A percentile compares a stretch with the other conserved stretches of the same genome.
phyloP scores from a whole-genome alignment of 2,888 invertebrate genomes.

The Melinaea menophilus region DNA sequence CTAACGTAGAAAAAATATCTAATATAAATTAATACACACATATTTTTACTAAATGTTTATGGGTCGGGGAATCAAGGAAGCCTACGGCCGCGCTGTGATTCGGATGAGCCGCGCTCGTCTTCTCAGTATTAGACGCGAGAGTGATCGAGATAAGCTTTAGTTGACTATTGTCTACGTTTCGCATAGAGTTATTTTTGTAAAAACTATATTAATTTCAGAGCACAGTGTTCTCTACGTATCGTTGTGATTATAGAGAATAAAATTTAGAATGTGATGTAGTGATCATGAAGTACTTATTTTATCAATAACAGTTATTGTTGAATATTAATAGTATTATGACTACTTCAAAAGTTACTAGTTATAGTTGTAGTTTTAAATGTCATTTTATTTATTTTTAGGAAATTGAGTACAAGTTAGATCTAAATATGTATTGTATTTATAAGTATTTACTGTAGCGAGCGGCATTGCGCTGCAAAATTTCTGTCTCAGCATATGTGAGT shows the following conservation, averaged over 20 bases:
- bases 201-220: slow-evolving; percentile 30
- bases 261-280: slow-evolving; percentile 23
- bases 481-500: slow-evolving; percentile 20
- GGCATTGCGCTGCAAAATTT: slow-evolving; percentile 22
- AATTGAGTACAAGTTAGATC: slow-evolving; percentile 64
- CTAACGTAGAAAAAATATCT: slow-evolving; percentile 17
- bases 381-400: slow-evolving; percentile 63
- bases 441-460: slow-evolving; percentile 10
- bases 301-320: slow-evolving; percentile 27
- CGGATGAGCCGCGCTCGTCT: slow-evolving; percentile 19
- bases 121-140: slow-evolving; percentile 26
- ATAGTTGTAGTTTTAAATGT: slow-evolving; percentile 39
- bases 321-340: slow-evolving; percentile 30
- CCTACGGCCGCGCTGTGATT: slow-evolving; percentile 20
- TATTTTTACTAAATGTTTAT: slow-evolving; percentile 20
- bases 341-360: slow-evolving; percentile 34
- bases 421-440: slow-evolving; percentile 32
- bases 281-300: slow-evolving; percentile 13
- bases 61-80: slow-evolving; percentile 12
- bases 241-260: slow-evolving; percentile 44
- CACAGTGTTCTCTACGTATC: slow-evolving; percentile 32
- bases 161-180: slow-evolving; percentile 24
- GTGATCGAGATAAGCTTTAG: slow-evolving; percentile 28
- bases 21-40: slow-evolving; percentile 8
- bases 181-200: slow-evolving; percentile 27